Evolutionary conservation across 2,888 invertebrate genomes (phyloP).

Genomic region (Dasysyrphus albostriatus): DNA sequence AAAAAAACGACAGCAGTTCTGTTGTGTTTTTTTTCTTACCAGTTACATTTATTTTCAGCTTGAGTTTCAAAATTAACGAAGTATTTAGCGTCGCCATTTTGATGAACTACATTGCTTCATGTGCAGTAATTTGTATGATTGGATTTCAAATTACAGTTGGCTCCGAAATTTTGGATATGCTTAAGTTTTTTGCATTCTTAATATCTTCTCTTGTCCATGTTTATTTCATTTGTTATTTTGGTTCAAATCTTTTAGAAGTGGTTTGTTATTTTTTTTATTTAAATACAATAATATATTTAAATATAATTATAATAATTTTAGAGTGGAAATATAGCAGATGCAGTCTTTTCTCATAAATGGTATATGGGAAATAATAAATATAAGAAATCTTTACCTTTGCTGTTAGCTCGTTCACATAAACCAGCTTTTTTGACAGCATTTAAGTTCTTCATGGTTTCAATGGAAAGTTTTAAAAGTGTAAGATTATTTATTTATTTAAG

Average conservation of each 20-base stretch:
- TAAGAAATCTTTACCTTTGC: slow-evolving; percentile 69
- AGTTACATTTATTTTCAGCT: slow-evolving; percentile 24
- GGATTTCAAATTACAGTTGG: slow-evolving; percentile 76
- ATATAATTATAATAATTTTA: slow-evolving; percentile 32
- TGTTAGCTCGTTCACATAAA: slow-evolving; percentile 75
- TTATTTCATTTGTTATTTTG: slow-evolving; percentile 76
- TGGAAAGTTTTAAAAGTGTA: slow-evolving; percentile 77
- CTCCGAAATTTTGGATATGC: slow-evolving; percentile 61
- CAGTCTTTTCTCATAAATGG: slow-evolving; percentile 77
- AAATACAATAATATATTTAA: neutral
- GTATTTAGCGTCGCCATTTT: slow-evolving; percentile 75
- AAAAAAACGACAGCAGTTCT: too few relatives aligned
- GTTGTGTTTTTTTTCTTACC: too few relatives aligned
- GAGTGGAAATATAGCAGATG: slow-evolving; percentile 75
- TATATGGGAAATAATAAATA: slow-evolving; percentile 75
- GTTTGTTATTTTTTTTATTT: slow-evolving; percentile 53
- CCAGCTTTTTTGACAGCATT: slow-evolving; percentile 77
- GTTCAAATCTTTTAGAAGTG: slow-evolving; percentile 72
- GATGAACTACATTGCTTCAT: slow-evolving; percentile 75
- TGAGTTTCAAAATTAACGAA: slow-evolving; percentile 65
- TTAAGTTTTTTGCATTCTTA: slow-evolving; percentile 77
- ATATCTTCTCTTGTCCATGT: slow-evolving; percentile 74
- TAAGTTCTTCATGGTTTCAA: slow-evolving; percentile 77
- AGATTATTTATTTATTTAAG: neutral
- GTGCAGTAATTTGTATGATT: slow-evolving; percentile 75